Evolutionary conservation across 2,888 invertebrate species (phyloP), one percentile per base, ranked within the genome.

Genomic region (Clostera curtula): DNA sequence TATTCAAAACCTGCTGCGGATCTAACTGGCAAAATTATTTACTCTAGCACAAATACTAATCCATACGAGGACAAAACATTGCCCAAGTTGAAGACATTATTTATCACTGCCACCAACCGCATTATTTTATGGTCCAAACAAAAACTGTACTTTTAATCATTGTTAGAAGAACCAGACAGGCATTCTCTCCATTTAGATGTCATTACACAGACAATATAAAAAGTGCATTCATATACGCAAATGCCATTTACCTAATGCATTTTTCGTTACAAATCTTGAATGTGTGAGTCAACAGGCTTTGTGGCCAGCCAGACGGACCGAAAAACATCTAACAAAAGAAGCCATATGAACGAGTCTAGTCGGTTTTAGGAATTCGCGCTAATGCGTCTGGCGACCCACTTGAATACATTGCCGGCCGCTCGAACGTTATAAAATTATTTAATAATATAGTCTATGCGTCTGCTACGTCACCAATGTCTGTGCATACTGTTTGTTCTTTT

Each of bases 351-450:
- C 56, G 52, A 52, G 60, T 62, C 56, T 55, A 67, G 63, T 65
- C 59, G 56, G 61, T 69, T 72, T 71, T 71, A 51, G 62, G 71
- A 65, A 68, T 69, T 59, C 59, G 47, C 60, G 58, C 64, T 77
- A 77, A 76, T 77, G 76, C 54, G 76, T 77, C 75, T 76, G 69
- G 71, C 61, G 73, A 62, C 72, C 75, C 61, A 74, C 60, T 69
- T 75, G 47, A 59, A 60, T 61, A 62, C 48, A 57, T 60, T 59
- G 49, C 40, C 51, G 40, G 51, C 47, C 43, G 35, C 26, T 53
- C 40, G 44, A 43, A 46, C 43, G 49, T 41, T 53, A 41, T 45
- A 45, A 55, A 50, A 56, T 54, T 47, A 58, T 58, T 58, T 55
- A 58, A 56, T 58, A 51, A 56, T 50, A 51, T 43, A 40, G 38